phyloP scores from a whole-genome alignment of 2,888 invertebrate species.

The Brassicogethes aeneus region DNA sequence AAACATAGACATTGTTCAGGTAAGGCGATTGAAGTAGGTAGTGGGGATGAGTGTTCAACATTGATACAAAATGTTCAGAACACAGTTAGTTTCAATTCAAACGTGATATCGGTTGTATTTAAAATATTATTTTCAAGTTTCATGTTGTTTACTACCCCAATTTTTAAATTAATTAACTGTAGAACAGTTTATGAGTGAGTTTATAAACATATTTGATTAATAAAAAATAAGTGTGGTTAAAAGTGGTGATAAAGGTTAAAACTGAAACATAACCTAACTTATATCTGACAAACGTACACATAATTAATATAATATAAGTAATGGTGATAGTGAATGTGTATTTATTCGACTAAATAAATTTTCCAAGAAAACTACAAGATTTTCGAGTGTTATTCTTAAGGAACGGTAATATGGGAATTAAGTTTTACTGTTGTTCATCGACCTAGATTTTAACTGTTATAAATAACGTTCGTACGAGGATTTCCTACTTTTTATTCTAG shows the following conservation, averaged over 20 bases:
- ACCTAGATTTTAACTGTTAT: constrained; percentile 27
- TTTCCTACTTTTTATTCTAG: constrained; percentile 3
- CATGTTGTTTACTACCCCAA: constrained; percentile 11
- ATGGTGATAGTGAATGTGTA: too few species aligned
- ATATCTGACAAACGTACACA: constrained; percentile 11
- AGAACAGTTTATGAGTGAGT: too few species aligned
- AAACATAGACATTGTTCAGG: too few species aligned
- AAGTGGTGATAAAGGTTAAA: too few species aligned
- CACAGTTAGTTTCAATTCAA: constrained; percentile 22
- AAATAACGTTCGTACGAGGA: constrained; percentile 8
- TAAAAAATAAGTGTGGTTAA: too few species aligned
- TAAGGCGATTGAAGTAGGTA: constrained; percentile 10
- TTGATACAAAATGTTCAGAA: constrained; percentile 22
- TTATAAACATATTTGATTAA: too few species aligned
- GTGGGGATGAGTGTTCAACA: constrained; percentile 21
- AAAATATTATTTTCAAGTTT: constrained; percentile 19
- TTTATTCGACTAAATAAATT: too few species aligned
- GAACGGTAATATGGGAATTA: constrained; percentile 4
- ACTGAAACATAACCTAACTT: constrained; percentile 16
- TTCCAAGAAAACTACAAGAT: too few species aligned
- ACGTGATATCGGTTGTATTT: constrained; percentile 20
- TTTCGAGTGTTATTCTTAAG: too few species aligned
- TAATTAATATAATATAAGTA: too few species aligned
- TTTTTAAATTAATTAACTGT: too few species aligned
- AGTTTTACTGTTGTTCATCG: constrained; percentile 25